These are phyloP conservation scores for Maccullochella peelii DNA, from an alignment of 2,113 vertebrate genomes.

Conservation along the genomic window DNA sequence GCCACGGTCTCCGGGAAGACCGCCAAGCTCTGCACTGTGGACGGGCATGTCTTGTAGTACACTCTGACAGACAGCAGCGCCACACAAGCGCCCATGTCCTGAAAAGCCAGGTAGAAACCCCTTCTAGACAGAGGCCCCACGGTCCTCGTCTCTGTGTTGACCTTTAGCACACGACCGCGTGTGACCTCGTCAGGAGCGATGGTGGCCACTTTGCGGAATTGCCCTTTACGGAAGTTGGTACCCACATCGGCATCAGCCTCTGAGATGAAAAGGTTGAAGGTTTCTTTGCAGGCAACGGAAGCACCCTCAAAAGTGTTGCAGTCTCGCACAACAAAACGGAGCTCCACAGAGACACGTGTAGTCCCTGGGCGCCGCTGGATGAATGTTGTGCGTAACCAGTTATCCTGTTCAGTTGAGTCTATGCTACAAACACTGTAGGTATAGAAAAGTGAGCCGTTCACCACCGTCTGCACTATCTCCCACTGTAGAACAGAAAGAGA, in stretches of 20 bases:
- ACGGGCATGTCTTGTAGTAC: conserved; percentile 94
- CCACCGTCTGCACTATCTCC: conserved; percentile 94
- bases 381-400: conserved; percentile 98
- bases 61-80: conserved; percentile 91
- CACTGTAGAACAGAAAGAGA: conserved; percentile 84
- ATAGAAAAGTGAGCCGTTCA: conserved; percentile 91
- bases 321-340: conserved; percentile 92
- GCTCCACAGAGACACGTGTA: conserved; percentile 91
- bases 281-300: conserved; percentile 93
- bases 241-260: conserved; percentile 95
- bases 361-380: conserved; percentile 90
- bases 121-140: conserved; percentile 87
- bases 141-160: conserved; percentile 89
- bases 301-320: conserved; percentile 92
- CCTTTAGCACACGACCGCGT: conserved; percentile 83
- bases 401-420: conserved; percentile 92
- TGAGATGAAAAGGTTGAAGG: conserved; percentile 93
- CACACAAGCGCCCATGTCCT: conserved; percentile 94
- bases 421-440: conserved; percentile 95
- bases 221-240: conserved; percentile 94
- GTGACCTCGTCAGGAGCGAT: conserved; percentile 96
- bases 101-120: conserved; percentile 98
- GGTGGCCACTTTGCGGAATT: conserved; percentile 95
- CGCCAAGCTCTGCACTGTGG: conserved; percentile 87
- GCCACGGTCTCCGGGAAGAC: conserved; percentile 92